Base-by-base conservation (phyloP, 2,888 invertebrate genomes). In the Drosophila nr. medialis region DNA sequence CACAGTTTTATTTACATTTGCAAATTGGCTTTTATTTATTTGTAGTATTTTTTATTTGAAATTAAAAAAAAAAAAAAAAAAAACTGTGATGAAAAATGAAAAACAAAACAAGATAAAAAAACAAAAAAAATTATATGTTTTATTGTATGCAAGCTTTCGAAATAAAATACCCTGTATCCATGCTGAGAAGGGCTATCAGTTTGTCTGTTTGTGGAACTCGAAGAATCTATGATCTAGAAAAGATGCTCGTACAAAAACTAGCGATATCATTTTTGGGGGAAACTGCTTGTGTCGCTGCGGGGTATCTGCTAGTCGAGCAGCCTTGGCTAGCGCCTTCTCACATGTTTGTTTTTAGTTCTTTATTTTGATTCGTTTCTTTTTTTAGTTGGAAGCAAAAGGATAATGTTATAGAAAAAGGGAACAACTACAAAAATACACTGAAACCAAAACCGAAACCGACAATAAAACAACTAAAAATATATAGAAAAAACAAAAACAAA, bases 1-100 rank as follows among this genome's bases (percentile, higher is more conserved):
- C 80, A 71, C 81, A 83, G 83, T 83, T 86, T 86, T 80, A 86
- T 88, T 86, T 73, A 69, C 65, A 63, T 56, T 53, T 56, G 24
- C n/a, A 13, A 75, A 83, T 83, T 80, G 79, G 76, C 63, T 60
- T 72, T 72, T 64, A 67, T 75, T 69, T 78, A 73, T 73, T 77
- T 75, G 48, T 78, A 80, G 67, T 66, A 66, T 66, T 71, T 63
- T 71, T 71, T 70, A 72, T 68, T 75, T 70, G 2, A 29, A 29
- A 29, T 29, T 29, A 4, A 27, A 27, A 53, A 62, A 50, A 59
- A 49, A 65, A 56, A 67, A 38, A 32, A 4, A 58, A 60, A 62
- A 77, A 83, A 73, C 85, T 84, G 87, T 89, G 84, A 85, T 75
- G 67, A 75, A 72, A 75, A 76, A 66, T 66, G 58, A 64, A 62